Evolutionary conservation across 2,113 vertebrate species (phyloP), one percentile per base, ranked within the genome.

Genomic region (Apaloderma vittatum): DNA sequence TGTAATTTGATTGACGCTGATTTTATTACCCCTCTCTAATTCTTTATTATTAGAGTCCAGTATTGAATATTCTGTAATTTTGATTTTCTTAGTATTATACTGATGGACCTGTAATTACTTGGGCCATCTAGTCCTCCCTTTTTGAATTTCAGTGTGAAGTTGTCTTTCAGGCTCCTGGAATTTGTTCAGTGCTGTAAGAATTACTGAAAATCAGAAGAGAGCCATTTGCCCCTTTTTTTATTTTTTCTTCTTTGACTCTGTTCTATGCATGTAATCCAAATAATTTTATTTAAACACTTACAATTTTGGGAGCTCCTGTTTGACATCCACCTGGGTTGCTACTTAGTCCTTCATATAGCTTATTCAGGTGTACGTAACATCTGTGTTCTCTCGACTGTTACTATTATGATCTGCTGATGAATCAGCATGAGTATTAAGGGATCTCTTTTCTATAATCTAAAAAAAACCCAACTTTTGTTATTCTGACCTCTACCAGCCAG

Each of bases 1-100:
- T 45, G 15, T 94, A 93, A 96, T 85, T 95, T 87, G 90, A 96
- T 91, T 91, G 57, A 90, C 83, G 67, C 66, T 55, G 79, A 83
- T 94, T 94, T 94, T 93, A 93, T 94, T 96, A 87, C 22, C 22
- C 12, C 8, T 73, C 52, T 75, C 57, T 93, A 90, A 91, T 89
- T 89, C n/a, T 85, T 89, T 89, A 91, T 72, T 84, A 68, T 65
- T 49, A 4, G 58, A 78, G 77, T 58, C 49, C 24, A 26, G 49
- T 73, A 49, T 66, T 1, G 3, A 75, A 46, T 88, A 14, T 58
- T 94, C 30, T 70, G 32, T 77, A 55, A 6, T 18, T 86, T 73
- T 93, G 36, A 36, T 24, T 91, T 87, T 48, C 73, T 89, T 4
- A 9, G 34, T 37, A 8, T 76, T 79, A 27, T 27, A 8, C 45